Base-by-base conservation (phyloP, 2,888 invertebrate species). In the Pristionchus exspectatus region DNA sequence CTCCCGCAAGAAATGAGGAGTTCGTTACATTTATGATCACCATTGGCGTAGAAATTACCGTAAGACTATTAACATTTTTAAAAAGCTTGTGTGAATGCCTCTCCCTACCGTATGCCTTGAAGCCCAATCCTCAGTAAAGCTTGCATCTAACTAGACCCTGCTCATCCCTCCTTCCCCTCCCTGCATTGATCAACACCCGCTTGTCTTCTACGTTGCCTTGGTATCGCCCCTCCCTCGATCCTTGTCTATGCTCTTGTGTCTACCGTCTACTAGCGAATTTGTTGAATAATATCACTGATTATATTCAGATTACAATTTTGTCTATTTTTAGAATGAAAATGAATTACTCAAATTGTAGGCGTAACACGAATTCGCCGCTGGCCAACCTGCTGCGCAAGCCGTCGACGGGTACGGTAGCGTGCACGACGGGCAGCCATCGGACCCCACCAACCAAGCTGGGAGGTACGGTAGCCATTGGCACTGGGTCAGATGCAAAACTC, bases 311-410 rank as follows among this genome's bases (percentile, higher is more conserved):
- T 24, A 30, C 72, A n/a, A 72, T 24, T 27, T 30, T 3, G 4
- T 4, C 5, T 16, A 72, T 72, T 24, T 24, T 69, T 72, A 27
- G 72, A 72, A 72, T 27, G 33, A 18, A 27, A 16, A 72, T 9
- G 4, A 72, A 72, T 12, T 16, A 30, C 10, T 27, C 16, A 7
- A 21, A 56, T 72, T 72, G 30, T 16, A 87, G 87, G 66, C 69
- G 87, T 1, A 69, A 87, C 87, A 87, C 87, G 50, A 33, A 72
- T 16, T 72, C 69, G 24, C 87, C 87, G 2, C 56, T 87, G 14
- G 54, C 87, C 24, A 69, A 87, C n/a, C 87, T 87, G 30, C 50
- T 27, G 16, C 44, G 87, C 18, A 87, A 87, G 56, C 14, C 72
- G 12, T 87, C 87, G 33, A 87, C 72, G 54, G 87, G 72, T 10